phyloP scores from a whole-genome alignment of 2,888 invertebrate genomes.

The Nematopogon swammerdamellus region DNA sequence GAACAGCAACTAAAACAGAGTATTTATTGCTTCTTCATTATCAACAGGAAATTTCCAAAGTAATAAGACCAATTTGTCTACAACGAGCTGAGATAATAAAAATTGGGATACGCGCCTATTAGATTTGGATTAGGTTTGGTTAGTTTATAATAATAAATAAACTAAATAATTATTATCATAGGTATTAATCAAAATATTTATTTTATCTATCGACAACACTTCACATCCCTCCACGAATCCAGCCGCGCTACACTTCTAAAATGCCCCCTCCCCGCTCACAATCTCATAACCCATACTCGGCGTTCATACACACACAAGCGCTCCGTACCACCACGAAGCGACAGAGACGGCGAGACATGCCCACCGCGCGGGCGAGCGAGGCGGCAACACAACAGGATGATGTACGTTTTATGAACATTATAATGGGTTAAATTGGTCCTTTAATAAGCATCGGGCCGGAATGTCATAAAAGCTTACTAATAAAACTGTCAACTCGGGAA shows the following conservation, averaged over 20 bases:
- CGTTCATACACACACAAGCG: constrained; percentile 9
- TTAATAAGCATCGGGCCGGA: constrained; percentile 34
- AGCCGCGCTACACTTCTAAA: constrained; percentile 36
- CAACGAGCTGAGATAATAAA: too few species aligned
- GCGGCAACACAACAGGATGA: constrained; percentile 43
- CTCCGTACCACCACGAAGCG: constrained; percentile 4
- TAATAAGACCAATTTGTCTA: too few species aligned
- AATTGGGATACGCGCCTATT: too few species aligned
- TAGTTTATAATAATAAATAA: too few species aligned
- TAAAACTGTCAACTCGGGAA: constrained; percentile 33
- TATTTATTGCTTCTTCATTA: too few species aligned
- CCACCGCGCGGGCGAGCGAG: constrained; percentile 17
- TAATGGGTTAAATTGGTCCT: constrained; percentile 34
- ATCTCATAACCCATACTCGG: constrained; percentile 44
- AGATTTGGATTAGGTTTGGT: too few species aligned
- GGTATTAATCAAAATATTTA: too few species aligned
- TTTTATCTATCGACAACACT: too few species aligned
- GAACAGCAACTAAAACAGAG: too few species aligned
- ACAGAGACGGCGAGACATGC: constrained; percentile 19
- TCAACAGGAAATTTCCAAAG: too few species aligned
- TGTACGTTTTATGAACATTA: constrained; percentile 47
- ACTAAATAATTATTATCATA: too few species aligned
- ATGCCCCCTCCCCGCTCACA: constrained; percentile 35
- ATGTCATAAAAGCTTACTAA: constrained; percentile 37
- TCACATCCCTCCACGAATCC: constrained; percentile 8